These are phyloP conservation scores for Globodera rostochiensis DNA, from an alignment of 1,140 invertebrate genomes.

Conservation along the genomic window DNA sequence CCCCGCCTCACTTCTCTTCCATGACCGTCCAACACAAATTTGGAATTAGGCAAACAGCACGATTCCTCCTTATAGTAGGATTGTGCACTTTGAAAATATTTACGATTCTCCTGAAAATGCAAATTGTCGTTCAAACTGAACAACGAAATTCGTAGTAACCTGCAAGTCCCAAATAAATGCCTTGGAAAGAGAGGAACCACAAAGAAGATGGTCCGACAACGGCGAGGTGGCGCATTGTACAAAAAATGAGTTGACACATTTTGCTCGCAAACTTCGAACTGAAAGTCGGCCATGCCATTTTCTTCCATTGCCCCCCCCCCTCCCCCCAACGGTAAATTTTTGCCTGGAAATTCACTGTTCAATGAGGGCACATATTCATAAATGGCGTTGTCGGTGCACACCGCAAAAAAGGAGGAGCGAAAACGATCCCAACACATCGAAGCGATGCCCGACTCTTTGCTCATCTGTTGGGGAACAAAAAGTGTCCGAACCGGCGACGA, in stretches of 20 bases:
- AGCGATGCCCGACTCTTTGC: conserved; percentile 36
- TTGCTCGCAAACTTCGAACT: conserved; percentile 21
- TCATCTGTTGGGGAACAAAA: conserved; percentile 20
- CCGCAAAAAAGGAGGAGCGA: conserved; percentile 34
- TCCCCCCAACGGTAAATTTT: neutral
- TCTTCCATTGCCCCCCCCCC: neutral
- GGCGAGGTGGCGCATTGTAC: conserved; percentile 38
- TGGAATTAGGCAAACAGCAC: conserved; percentile 28
- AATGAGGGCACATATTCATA: conserved; percentile 35
- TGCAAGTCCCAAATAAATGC: conserved; percentile 43
- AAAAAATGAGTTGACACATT: conserved; percentile 29
- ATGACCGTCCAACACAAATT: conserved; percentile 36
- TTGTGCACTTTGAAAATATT: conserved; percentile 17
- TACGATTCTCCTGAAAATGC: conserved; percentile 36
- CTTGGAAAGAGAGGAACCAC: conserved; percentile 12
- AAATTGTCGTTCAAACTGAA: neutral
- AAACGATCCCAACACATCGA: conserved; percentile 42
- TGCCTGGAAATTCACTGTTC: conserved; percentile 29
- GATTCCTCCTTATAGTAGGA: neutral
- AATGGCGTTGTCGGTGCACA: conserved; percentile 42
- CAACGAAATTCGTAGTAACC: neutral
- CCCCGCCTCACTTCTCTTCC: conserved; percentile 22
- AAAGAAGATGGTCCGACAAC: conserved; percentile 36
- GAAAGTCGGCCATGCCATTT: neutral
- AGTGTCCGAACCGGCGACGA: conserved; percentile 25